Conservation (phyloP, 2,797 vertebrate genomes). For the Pelochelys cantorii region DNA sequence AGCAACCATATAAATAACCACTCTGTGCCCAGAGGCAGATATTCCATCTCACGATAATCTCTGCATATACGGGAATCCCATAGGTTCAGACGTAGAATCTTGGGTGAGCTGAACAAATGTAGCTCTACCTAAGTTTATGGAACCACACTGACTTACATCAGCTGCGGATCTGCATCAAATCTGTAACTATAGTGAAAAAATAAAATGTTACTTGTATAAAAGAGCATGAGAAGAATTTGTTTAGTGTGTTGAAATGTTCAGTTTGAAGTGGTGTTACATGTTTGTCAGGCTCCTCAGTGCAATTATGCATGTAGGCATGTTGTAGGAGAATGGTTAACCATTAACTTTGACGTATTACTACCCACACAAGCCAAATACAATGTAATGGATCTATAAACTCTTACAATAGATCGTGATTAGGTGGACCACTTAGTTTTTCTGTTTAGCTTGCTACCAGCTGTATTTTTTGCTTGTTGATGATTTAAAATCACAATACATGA, state of each 20-base stretch:
- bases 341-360: neutral
- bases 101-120: neutral
- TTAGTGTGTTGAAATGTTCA: neutral
- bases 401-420: neutral
- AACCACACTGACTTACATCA: neutral
- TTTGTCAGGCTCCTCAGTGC: neutral
- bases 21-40: neutral
- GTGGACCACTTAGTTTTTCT: neutral
- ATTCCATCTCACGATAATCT: neutral
- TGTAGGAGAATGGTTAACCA: neutral
- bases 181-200: neutral
- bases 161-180: neutral
- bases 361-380: neutral
- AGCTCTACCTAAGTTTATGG: neutral
- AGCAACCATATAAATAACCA: neutral
- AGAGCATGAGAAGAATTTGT: neutral
- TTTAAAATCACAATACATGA: neutral
- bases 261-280: rapidly evolving
- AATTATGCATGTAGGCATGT: neutral
- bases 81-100: neutral
- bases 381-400: neutral
- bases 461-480: neutral
- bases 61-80: neutral
- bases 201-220: neutral
- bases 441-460: neutral